A percentile compares a stretch with the other conserved stretches of the same genome.
These are phyloP conservation scores for Leptopilina boulardi DNA, from an alignment of 1,140 invertebrate species.

Conservation along the genomic window DNA sequence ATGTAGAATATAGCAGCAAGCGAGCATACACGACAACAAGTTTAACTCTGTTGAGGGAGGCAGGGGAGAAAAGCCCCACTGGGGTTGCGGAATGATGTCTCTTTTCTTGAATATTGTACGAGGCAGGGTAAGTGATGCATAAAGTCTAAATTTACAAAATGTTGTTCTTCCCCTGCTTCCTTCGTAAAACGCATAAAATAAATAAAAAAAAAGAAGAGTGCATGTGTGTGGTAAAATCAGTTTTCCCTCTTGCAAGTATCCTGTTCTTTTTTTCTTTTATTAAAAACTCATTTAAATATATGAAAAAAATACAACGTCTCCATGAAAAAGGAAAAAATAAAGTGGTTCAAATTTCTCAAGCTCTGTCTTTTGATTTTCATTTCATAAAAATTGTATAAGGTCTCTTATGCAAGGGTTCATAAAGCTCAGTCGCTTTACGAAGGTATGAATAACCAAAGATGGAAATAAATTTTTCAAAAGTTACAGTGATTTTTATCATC, in stretches of 20 bases:
- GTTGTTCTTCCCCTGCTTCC: background rate
- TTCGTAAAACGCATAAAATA: background rate
- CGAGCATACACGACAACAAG: background rate
- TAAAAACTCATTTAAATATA: no score
- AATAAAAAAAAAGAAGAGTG: no score
- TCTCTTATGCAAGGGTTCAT: background rate
- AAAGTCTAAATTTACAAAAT: conserved; percentile 30
- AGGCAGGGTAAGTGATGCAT: conserved; percentile 20
- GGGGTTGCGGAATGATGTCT: conserved; percentile 31
- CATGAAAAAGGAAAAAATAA: background rate
- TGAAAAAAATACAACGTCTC: no score
- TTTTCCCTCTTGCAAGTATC: no score
- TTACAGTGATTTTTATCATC: background rate
- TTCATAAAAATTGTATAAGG: background rate
- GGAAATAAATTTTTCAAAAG: background rate
- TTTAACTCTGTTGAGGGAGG: background rate
- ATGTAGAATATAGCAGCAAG: conserved; percentile 11
- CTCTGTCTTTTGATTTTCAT: background rate
- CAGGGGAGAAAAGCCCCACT: conserved; percentile 21
- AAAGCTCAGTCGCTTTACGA: background rate
- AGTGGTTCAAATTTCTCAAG: background rate
- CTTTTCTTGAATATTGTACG: conserved; percentile 23
- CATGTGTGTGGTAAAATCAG: no score
- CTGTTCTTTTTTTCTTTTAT: no score
- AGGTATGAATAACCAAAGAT: background rate